Evolutionary conservation across 2,113 vertebrate species (phyloP), one percentile per base, ranked within the genome.

Genomic region (Todiramphus saurophagus): DNA sequence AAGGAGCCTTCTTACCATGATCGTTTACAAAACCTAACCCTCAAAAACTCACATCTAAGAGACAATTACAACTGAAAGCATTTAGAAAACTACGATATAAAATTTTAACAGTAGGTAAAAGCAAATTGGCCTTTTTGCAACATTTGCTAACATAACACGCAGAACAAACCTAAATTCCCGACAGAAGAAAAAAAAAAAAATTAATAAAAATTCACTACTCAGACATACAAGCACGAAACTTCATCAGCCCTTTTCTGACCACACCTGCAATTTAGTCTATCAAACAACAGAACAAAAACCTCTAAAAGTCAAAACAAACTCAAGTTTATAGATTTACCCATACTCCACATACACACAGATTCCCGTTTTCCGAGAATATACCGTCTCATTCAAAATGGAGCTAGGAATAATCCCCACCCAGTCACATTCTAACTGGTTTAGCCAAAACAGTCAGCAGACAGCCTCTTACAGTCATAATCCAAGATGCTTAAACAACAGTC

Each of bases 121-220:
- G 66, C 60, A 92, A 81, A 53, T 58, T 86, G 64, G 28, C 16
- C 41, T 73, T 89, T 55, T 55, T 86, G 79, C 63, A 74, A 48
- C 8, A 11, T 87, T 75, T 93, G 75, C 28, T 55, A 87, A 56
- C 9, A 73, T 14, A 77, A 91, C 7, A 50, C n/a, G 43, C n/a
- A 75, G 46, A 90, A 79, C 13, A 85, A 91, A 96, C 18, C 41
- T 69, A 50, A 93, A 83, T 91, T 93, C 74, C 75, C 89, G 67
- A 80, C 80, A 93, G 50, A 72, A n/a, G 16, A 16, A 16, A 44
- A 44, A 44, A 46, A 46, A 46, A 46, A 46, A 46, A 19, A 19
- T 9, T 9, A 46, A 46, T 20, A 46, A 46, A 20, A 46, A 91
- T 55, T 74, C 56, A 74, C 35, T 90, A 58, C 46, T 87, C 39